Percentiles rank a stretch among this genome's conserved stretches.
Conservation (phyloP, 2,113 vertebrate species). For the Pelvicachromis taeniatus region DNA sequence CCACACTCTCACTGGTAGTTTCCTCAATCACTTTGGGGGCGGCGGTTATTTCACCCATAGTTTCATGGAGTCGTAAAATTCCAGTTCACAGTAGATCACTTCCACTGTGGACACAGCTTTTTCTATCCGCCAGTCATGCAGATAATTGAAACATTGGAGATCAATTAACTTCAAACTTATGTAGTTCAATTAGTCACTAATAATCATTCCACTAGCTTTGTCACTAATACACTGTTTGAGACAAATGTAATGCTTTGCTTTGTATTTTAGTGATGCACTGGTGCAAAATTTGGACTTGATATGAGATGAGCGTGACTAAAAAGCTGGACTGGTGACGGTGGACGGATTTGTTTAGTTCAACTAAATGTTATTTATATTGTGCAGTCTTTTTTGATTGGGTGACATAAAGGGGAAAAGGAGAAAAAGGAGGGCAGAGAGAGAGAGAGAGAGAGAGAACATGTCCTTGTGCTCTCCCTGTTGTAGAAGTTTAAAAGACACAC, state of each 20-base stretch:
- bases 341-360: neutral
- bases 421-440: neutral
- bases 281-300: neutral
- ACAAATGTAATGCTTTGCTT: neutral
- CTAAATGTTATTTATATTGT: neutral
- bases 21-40: neutral
- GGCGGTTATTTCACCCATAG: neutral
- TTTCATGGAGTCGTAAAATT: neutral
- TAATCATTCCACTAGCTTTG: neutral
- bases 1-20: neutral
- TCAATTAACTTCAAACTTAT: neutral
- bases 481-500: no score
- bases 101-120: neutral
- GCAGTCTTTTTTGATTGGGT: neutral
- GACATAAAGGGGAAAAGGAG: neutral
- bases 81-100: no score
- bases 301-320: neutral
- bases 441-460: neutral
- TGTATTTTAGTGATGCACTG: neutral
- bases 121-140: neutral
- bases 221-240: neutral
- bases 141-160: neutral
- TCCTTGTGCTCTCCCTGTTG: neutral
- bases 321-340: neutral
- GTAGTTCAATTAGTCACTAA: neutral